Percentiles rank a stretch among this genome's conserved stretches.
Conservation (phyloP, 2,888 invertebrate species). For the Ichneumoninae sp. region DNA sequence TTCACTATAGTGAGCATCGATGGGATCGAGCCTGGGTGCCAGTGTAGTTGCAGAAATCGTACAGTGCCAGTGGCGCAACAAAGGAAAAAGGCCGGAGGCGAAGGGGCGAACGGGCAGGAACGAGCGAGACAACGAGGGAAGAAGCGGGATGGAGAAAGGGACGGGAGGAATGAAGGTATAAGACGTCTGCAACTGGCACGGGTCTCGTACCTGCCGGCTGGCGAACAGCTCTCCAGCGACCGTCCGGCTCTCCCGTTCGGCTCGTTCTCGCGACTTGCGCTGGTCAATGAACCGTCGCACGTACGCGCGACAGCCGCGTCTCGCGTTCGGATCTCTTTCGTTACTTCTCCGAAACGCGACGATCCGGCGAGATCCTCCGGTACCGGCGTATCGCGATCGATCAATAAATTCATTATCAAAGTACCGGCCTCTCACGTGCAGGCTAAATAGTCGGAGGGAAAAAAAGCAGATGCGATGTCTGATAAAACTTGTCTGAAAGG, state of each 20-base stretch:
- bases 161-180: constrained; percentile 46
- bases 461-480: not conserved
- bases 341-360: constrained; percentile 58
- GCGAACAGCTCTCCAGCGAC: constrained; percentile 40
- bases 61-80: constrained; percentile 64
- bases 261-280: constrained; percentile 51
- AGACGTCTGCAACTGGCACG: constrained; percentile 55
- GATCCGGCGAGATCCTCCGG: constrained; percentile 41
- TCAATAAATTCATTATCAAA: constrained; percentile 31
- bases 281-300: constrained; percentile 78
- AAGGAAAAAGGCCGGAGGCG: constrained; percentile 66
- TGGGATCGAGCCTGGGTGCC: constrained; percentile 31
- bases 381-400: constrained; percentile 20
- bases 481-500: not conserved
- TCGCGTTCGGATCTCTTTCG: constrained; percentile 58
- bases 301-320: constrained; percentile 73
- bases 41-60: constrained; percentile 66
- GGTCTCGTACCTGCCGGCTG: constrained; percentile 43
- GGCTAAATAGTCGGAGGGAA: not conserved
- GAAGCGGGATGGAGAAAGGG: constrained; percentile 27
- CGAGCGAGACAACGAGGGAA: constrained; percentile 17
- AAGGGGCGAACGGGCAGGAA: constrained; percentile 2
- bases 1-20: constrained; percentile 8
- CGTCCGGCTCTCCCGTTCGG: constrained; percentile 27
- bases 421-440: not conserved